Percentiles rank a stretch among this genome's conserved stretches.
Conservation (phyloP, 2,888 invertebrate species). For the Deilephila elpenor region DNA sequence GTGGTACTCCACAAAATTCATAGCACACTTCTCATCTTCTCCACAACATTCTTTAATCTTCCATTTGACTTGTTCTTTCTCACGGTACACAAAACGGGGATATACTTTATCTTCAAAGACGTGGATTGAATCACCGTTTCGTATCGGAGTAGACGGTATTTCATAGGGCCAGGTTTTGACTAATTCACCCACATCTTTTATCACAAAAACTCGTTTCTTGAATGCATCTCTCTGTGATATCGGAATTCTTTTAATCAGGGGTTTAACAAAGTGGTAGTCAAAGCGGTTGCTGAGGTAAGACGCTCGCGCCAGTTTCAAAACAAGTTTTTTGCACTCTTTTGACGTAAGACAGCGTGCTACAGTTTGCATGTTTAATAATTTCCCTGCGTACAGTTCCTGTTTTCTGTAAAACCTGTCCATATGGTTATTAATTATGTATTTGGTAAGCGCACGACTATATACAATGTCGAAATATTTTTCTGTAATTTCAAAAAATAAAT, state of each 20-base stretch:
- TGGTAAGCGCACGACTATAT: constrained; percentile 39
- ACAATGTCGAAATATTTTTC: constrained; percentile 43
- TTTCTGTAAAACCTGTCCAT: constrained; percentile 44
- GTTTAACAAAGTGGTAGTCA: constrained; percentile 44
- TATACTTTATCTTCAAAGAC: constrained; percentile 42
- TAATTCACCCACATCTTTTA: constrained; percentile 42
- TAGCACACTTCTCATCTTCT: too few relatives aligned
- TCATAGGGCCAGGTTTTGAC: constrained; percentile 50
- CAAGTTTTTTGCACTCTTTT: constrained; percentile 45
- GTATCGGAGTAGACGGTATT: constrained; percentile 39
- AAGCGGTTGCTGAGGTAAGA: constrained; percentile 42
- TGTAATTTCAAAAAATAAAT: constrained; percentile 43
- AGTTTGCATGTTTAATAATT: constrained; percentile 42
- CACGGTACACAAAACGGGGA: constrained; percentile 25
- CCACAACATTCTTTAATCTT: neutral
- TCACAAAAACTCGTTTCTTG: constrained; percentile 51
- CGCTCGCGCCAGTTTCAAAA: constrained; percentile 44
- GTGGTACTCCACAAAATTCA: constrained; percentile 36
- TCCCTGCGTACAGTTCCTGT: constrained; percentile 46
- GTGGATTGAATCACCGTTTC: constrained; percentile 11
- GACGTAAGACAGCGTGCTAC: constrained; percentile 40
- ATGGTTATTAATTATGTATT: constrained; percentile 42
- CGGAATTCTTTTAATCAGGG: constrained; percentile 45
- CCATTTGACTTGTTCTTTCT: neutral
- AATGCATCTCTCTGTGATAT: constrained; percentile 42